Conservation (phyloP, 2,113 vertebrate genomes). For the Calyptomena viridis region DNA sequence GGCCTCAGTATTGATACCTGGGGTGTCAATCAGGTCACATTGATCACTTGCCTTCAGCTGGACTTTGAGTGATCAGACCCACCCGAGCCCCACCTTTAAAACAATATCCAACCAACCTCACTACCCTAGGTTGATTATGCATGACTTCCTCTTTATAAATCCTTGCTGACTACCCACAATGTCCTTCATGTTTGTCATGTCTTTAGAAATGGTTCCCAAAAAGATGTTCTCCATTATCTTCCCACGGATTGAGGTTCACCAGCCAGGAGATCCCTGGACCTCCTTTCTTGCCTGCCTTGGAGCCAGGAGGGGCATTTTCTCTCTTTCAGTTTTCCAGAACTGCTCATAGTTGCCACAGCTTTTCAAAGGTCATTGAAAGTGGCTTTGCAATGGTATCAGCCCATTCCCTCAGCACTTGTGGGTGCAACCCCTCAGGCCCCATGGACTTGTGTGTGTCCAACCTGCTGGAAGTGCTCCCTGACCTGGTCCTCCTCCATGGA, state of each 20-base stretch:
- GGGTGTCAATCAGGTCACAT: neutral
- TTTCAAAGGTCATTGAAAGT: neutral
- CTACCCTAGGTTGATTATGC: neutral
- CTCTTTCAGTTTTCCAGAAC: neutral
- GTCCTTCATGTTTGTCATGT: neutral
- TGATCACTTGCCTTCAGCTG: neutral
- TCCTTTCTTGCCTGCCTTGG: neutral
- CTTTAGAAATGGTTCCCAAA: neutral
- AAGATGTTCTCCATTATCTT: neutral
- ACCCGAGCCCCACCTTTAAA: neutral
- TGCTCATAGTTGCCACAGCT: neutral
- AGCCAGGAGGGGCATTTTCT: neutral
- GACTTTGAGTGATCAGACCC: neutral
- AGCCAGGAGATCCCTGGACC: neutral
- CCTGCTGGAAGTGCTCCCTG: neutral
- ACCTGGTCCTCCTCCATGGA: neutral
- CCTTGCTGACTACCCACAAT: neutral
- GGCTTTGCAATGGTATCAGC: neutral
- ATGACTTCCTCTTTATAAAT: neutral
- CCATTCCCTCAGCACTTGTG: neutral
- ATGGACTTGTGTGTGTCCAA: fast-evolving
- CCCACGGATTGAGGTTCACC: neutral
- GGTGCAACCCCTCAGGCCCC: neutral
- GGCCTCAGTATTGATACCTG: neutral
- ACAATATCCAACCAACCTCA: neutral